These are phyloP conservation scores for Acheta domesticus DNA, from an alignment of 2,888 invertebrate genomes.

Conservation along the genomic window DNA sequence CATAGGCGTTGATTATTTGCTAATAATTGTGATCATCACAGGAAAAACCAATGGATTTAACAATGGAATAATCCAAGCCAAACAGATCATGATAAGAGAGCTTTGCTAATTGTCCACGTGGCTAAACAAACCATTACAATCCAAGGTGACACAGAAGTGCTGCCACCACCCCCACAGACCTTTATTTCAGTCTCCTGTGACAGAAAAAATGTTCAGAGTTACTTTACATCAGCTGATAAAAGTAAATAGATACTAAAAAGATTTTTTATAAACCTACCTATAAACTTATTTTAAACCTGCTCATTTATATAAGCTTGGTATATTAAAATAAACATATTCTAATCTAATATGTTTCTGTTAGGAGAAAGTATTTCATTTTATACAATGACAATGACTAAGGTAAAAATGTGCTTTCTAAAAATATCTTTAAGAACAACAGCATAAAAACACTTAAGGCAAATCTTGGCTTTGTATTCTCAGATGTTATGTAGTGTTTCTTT, in stretches of 20 bases:
- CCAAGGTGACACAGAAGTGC: slow-evolving; percentile 28
- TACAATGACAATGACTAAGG: slow-evolving; percentile 18
- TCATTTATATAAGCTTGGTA: no score
- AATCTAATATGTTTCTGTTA: background rate
- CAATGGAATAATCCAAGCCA: slow-evolving; percentile 25
- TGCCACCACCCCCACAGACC: slow-evolving; percentile 44
- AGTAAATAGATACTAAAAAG: no score
- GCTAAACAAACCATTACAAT: slow-evolving; percentile 31
- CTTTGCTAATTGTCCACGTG: slow-evolving; percentile 29
- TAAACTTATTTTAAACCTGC: no score
- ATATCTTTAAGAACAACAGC: background rate
- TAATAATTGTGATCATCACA: slow-evolving; percentile 22
- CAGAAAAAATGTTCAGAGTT: background rate
- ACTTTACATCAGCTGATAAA: background rate
- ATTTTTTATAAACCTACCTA: no score
- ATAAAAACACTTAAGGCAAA: background rate
- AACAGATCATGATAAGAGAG: slow-evolving; percentile 29
- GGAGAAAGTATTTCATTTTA: background rate
- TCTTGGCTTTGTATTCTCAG: background rate
- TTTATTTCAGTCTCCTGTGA: slow-evolving; percentile 51
- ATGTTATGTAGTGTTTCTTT: background rate
- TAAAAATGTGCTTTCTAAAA: slow-evolving; percentile 12
- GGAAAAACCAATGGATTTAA: slow-evolving; percentile 23
- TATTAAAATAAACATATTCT: no score
- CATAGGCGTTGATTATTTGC: background rate